phyloP scores from a whole-genome alignment of 2,797 vertebrate species.

The Megalops cyprinoides region DNA sequence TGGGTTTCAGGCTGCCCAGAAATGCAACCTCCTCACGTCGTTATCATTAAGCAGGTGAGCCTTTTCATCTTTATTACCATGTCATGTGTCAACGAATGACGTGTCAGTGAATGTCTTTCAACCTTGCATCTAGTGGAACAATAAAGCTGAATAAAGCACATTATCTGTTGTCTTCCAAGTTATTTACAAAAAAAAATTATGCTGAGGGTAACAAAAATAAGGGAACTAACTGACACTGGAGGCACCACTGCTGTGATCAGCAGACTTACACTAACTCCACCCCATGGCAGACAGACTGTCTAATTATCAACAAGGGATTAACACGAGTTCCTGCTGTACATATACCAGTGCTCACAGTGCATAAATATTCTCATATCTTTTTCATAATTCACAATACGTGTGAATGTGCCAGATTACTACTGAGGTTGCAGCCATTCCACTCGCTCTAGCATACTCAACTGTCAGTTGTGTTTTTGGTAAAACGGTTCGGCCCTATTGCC shows the following conservation, averaged over 20 bases:
- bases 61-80: neutral
- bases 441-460: too few species aligned
- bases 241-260: neutral
- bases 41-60: too few species aligned
- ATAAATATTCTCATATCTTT: too few species aligned
- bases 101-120: neutral
- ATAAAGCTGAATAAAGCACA: neutral
- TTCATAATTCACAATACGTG: too few species aligned
- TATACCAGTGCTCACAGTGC: neutral
- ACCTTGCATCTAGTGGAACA: neutral
- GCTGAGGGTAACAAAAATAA: neutral
- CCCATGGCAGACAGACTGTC: neutral
- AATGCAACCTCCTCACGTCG: constrained; percentile 45
- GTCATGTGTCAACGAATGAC: too few species aligned
- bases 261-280: neutral
- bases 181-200: neutral
- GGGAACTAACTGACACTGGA: neutral
- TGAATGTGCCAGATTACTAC: too few species aligned
- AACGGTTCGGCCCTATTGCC: too few species aligned
- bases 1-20: constrained; percentile 97
- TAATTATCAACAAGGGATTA: neutral
- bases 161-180: neutral
- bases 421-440: too few species aligned
- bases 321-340: neutral
- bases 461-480: too few species aligned